These are phyloP conservation scores for Chrysomallon squamiferum DNA, from an alignment of 1,140 invertebrate species.

Conservation along the genomic window DNA sequence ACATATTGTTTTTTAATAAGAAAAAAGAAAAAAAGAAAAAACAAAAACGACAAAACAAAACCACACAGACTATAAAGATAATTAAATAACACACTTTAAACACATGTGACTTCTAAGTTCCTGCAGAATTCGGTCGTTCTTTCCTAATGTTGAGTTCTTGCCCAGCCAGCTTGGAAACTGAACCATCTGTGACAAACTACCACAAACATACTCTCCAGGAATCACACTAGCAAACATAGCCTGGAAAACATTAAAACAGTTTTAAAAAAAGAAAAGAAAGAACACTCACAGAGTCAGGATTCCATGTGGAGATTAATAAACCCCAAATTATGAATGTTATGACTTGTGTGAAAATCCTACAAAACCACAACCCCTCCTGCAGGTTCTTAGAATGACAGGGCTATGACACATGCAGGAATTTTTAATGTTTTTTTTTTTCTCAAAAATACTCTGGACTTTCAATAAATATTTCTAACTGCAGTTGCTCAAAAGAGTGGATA, in stretches of 20 bases:
- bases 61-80: too few relatives aligned
- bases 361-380: too few relatives aligned
- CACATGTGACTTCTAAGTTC: slow-evolving; percentile 84
- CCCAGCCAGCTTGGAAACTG: slow-evolving; percentile 96
- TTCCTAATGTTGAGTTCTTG: slow-evolving; percentile 80
- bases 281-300: neutral
- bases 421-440: too few relatives aligned
- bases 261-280: too few relatives aligned
- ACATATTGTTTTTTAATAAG: too few relatives aligned
- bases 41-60: too few relatives aligned
- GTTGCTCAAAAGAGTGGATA: too few relatives aligned
- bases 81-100: slow-evolving; percentile 72
- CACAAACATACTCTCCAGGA: slow-evolving; percentile 85
- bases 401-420: too few relatives aligned
- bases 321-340: neutral
- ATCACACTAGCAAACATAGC: slow-evolving; percentile 91
- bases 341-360: neutral
- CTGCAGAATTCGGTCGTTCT: slow-evolving; percentile 77
- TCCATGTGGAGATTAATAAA: neutral
- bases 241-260: slow-evolving; percentile 62
- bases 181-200: slow-evolving; percentile 78
- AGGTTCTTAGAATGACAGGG: too few relatives aligned
- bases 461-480: too few relatives aligned
- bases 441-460: too few relatives aligned
- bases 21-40: too few relatives aligned